These are phyloP conservation scores for Amblyjoppa proteus DNA, from an alignment of 2,888 invertebrate genomes.

Conservation along the genomic window DNA sequence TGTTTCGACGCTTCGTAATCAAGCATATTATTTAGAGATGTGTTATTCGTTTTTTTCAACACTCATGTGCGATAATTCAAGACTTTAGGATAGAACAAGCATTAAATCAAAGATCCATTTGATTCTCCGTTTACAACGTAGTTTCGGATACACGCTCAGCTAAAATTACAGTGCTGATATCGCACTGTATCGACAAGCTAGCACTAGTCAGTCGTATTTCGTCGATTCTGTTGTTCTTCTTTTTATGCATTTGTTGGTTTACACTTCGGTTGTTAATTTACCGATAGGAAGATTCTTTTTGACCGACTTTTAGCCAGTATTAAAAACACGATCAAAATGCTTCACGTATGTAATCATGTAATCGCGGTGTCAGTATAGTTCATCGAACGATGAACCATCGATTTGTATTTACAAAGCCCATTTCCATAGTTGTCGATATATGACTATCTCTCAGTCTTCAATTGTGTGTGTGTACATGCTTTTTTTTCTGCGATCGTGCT, in stretches of 20 bases:
- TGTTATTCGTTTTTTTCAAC: not conserved
- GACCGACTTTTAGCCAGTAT: slow-evolving; percentile 51
- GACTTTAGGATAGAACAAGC: slow-evolving; percentile 38
- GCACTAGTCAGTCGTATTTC: slow-evolving; percentile 47
- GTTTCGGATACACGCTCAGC: slow-evolving; percentile 24
- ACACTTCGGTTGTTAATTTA: not conserved
- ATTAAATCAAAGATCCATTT: slow-evolving; percentile 42
- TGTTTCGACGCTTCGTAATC: slow-evolving; percentile 1
- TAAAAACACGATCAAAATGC: slow-evolving; percentile 13
- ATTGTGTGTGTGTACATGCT: slow-evolving; percentile 3
- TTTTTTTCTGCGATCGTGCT: slow-evolving; percentile 20
- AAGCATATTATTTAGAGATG: not conserved
- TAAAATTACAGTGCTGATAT: slow-evolving; percentile 6
- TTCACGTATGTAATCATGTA: slow-evolving; percentile 13
- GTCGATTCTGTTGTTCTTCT: not conserved
- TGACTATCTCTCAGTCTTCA: not conserved
- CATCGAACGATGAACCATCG: not conserved
- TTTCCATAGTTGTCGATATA: not conserved
- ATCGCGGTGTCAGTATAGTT: slow-evolving; percentile 2
- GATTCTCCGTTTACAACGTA: not conserved
- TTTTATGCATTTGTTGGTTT: not conserved
- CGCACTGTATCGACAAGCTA: slow-evolving; percentile 15
- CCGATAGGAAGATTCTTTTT: not conserved
- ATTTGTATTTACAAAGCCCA: not conserved
- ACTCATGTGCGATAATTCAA: not conserved